Base-by-base conservation (phyloP, 2,113 vertebrate genomes). In the Nannobrachium achirus region DNA sequence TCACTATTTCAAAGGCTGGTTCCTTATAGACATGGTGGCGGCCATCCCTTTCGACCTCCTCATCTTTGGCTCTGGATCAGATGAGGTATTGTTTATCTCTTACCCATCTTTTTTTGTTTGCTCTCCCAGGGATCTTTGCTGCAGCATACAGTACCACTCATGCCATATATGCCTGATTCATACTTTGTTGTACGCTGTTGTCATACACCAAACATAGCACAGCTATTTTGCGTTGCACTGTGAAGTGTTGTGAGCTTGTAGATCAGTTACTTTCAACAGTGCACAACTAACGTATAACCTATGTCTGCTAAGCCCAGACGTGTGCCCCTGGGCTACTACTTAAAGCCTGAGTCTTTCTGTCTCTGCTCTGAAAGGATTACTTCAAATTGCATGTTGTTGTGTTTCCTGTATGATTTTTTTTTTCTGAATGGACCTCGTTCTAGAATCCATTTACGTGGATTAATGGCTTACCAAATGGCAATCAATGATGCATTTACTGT, bases 1-100 rank as follows among this genome's bases (percentile, higher is more conserved):
- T 88, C 98, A 99, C 91, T 99, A 99, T 89, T 99, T 99, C 93
- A 99, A 99, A 93, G 98, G 98, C 93, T 99, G 98, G 98, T 99
- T 99, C 92, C 96, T 99, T 86, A 99, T 99, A 89, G 98, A 99
- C 93, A 99, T 99, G 96, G 98, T 99, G 73, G 98, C 98, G n/a
- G 98, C 98, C 63, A 98, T 99, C 85, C 98, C 98, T 59, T 99
- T 99, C 85, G 98, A 99, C 92, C 95, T 99, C 80, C 95, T 99
- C 72, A 99, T 99, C 90, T 99, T 99, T 89, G 97, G 98, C 90
- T 99, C 98, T 69, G 98, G 98, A 82, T 99, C 98, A 63, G 98
- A 99, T 90, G 98, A 99, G 94, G 98, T 99, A 94, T 33, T 94
- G 96, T 83, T 33, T 45, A 68, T 71, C 48, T 60, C 46, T 76